Evolutionary conservation across 2,113 vertebrate genomes (phyloP).

Genomic region (rat (Rattus norvegicus)): DNA sequence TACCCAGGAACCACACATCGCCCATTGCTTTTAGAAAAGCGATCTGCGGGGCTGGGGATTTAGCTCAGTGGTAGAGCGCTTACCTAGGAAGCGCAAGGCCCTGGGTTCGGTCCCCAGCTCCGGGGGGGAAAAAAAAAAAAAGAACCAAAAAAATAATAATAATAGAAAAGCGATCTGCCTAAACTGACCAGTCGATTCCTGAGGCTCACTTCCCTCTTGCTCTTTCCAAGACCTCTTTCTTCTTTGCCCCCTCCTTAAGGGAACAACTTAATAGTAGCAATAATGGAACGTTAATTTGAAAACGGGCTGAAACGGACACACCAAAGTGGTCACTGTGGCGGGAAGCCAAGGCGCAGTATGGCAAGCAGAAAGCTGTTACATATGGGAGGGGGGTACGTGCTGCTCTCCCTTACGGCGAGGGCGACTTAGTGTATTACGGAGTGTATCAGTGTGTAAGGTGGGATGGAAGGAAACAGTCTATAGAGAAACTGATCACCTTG

Average conservation of each 20-base stretch:
- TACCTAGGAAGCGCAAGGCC: too few species aligned
- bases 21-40: background rate
- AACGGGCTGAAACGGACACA: background rate
- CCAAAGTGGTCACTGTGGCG: background rate
- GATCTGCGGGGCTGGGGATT: too few species aligned
- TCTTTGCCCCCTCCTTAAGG: background rate
- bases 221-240: conserved; percentile 8
- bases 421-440: background rate
- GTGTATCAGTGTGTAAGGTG: background rate
- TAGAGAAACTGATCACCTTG: background rate
- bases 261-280: background rate
- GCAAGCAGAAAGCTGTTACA: background rate
- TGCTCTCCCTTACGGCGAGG: background rate
- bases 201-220: background rate
- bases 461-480: background rate
- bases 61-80: too few species aligned
- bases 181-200: background rate
- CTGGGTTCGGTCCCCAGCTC: too few species aligned
- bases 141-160: too few species aligned
- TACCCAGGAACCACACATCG: background rate
- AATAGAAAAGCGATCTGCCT: conserved; percentile 21
- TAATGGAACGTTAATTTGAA: conserved; percentile 26
- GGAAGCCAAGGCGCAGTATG: background rate
- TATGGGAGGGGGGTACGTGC: background rate
- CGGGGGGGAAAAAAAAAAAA: too few species aligned